Evolutionary conservation across 2,797 vertebrate species (phyloP).

Genomic region (Anguilla megastoma): DNA sequence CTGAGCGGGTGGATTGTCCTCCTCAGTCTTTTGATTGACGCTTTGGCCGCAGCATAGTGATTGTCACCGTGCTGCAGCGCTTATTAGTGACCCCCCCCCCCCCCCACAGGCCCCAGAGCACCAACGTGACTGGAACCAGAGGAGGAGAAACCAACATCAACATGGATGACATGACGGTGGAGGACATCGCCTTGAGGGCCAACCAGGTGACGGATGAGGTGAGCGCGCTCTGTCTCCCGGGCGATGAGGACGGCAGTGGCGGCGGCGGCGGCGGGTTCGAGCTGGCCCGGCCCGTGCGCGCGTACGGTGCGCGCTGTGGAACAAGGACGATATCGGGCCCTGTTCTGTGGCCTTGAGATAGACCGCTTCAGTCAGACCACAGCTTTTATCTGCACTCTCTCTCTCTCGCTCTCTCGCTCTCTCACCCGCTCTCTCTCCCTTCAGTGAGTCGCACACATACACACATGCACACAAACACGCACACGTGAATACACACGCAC

Average conservation of each 20-base stretch:
- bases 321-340: not conserved
- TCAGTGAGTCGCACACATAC: not conserved
- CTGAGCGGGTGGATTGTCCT: not conserved
- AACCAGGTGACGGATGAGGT: slow-evolving; percentile 97
- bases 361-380: not conserved
- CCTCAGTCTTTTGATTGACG: not conserved
- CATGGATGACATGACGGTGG: slow-evolving; percentile 86
- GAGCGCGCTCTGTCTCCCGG: slow-evolving; percentile 33
- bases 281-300: not conserved
- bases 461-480: too few species aligned
- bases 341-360: not conserved
- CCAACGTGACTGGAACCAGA: slow-evolving; percentile 63
- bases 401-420: not conserved
- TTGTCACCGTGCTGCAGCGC: not conserved
- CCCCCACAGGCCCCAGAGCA: slow-evolving; percentile 67
- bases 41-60: not conserved
- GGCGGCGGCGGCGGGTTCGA: not conserved
- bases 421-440: not conserved
- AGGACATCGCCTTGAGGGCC: slow-evolving; percentile 83
- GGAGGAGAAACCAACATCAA: slow-evolving; percentile 62
- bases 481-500: too few species aligned
- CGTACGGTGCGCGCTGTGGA: not conserved
- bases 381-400: too few species aligned
- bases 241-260: not conserved
- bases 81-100: not conserved